phyloP scores from a whole-genome alignment of 2,113 vertebrate genomes.

The Crotalus helleri region DNA sequence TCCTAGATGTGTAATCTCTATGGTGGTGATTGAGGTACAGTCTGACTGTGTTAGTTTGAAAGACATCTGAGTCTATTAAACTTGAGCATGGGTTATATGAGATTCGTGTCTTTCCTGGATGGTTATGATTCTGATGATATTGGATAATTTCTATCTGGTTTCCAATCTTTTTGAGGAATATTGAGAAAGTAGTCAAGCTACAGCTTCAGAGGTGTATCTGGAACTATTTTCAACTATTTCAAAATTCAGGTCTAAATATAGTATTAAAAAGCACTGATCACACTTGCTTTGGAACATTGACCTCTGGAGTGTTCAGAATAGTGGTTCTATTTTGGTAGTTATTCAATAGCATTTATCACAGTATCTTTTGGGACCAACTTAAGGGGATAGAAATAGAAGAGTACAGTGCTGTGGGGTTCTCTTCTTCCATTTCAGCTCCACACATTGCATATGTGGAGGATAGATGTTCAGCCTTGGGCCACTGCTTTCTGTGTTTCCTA shows the following conservation, averaged over 20 bases:
- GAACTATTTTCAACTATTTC: neutral
- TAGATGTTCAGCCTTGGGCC: neutral
- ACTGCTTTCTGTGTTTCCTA: neutral
- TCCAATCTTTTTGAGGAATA: neutral
- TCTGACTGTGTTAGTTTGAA: neutral
- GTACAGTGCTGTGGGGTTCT: no score
- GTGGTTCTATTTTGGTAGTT: neutral
- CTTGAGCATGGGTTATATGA: neutral
- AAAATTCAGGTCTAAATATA: neutral
- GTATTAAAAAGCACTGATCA: neutral
- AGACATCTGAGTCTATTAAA: neutral
- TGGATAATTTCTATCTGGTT: neutral
- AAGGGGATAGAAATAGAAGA: neutral
- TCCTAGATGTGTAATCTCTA: neutral
- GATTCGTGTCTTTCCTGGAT: neutral
- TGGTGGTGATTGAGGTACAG: neutral
- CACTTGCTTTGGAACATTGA: neutral
- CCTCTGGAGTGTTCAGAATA: neutral
- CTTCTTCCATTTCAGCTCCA: neutral
- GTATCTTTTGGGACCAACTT: neutral
- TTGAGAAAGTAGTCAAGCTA: neutral
- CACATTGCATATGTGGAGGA: neutral
- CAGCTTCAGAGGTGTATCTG: neutral
- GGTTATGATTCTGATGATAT: neutral
- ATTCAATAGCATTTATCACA: neutral